These are phyloP conservation scores for Gnathonemus echidnorhynchus DNA, from an alignment of 2,113 vertebrate species.

Conservation along the genomic window DNA sequence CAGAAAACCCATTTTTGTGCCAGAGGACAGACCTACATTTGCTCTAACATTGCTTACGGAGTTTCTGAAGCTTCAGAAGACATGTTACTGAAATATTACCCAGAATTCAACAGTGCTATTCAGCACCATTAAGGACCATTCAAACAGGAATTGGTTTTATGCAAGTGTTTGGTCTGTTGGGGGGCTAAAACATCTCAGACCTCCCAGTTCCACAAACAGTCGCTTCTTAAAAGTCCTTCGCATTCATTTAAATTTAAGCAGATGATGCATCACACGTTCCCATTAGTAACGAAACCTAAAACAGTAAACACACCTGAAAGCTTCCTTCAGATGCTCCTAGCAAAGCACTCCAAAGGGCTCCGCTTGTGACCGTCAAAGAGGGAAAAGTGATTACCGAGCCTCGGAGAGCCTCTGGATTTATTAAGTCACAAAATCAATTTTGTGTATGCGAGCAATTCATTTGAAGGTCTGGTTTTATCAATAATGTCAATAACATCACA, in stretches of 20 bases:
- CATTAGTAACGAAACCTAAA: background rate
- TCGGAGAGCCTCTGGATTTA: background rate
- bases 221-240: background rate
- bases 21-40: background rate
- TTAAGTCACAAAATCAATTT: background rate
- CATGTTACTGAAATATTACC: background rate
- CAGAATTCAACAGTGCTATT: background rate
- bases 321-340: background rate
- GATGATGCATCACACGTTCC: background rate
- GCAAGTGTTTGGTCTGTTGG: background rate
- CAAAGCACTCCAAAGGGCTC: background rate
- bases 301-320: background rate
- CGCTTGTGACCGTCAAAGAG: background rate
- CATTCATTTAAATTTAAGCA: background rate
- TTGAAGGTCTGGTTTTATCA: background rate
- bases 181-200: background rate
- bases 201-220: background rate
- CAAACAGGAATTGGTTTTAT: background rate
- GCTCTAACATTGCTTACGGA: background rate
- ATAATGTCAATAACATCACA: background rate
- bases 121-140: background rate
- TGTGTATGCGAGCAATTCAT: background rate
- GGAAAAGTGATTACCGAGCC: background rate
- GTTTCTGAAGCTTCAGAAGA: background rate
- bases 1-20: background rate